Percentiles rank a stretch among this genome's conserved stretches.
Conservation (phyloP, 64 coral and sea anemone genomes). For the Acropora tenuis region DNA sequence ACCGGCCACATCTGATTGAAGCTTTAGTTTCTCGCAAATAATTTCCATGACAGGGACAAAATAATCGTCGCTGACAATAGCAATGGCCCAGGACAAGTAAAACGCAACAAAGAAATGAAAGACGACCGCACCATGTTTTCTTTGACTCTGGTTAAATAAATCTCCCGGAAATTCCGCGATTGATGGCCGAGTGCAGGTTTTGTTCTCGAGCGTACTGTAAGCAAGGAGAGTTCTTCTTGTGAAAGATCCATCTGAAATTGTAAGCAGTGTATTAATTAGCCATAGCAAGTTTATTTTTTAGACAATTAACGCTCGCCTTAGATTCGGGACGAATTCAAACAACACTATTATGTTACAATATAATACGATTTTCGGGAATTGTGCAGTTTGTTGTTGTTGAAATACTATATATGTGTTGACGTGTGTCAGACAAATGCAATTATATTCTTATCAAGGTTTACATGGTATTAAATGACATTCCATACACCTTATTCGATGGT, state of each 20-base stretch:
- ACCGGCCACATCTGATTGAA: slow-evolving; percentile 19
- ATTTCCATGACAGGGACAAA: slow-evolving; percentile 89
- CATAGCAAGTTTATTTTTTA: no score
- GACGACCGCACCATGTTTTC: slow-evolving; percentile 69
- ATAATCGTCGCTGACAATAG: slow-evolving; percentile 32
- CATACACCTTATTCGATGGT: no score
- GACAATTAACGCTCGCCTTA: no score
- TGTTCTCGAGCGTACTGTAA: neutral
- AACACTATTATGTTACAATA: no score
- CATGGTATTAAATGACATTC: no score
- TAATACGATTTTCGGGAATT: no score
- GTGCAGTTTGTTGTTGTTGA: no score
- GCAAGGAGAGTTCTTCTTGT: neutral
- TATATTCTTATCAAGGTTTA: no score
- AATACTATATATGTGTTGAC: no score
- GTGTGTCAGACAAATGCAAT: no score
- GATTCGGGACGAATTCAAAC: no score
- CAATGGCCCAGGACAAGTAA: slow-evolving; percentile 86
- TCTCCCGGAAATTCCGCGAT: slow-evolving; percentile 90
- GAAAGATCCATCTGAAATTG: neutral
- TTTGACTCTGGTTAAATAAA: slow-evolving; percentile 69
- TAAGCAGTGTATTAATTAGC: neutral
- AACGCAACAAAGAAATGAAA: slow-evolving; percentile 70
- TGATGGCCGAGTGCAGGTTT: slow-evolving; percentile 30
- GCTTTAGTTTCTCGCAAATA: slow-evolving; percentile 87